Evolutionary conservation across 2,113 vertebrate species (phyloP), one percentile per base, ranked within the genome.

Genomic region (Herpailurus yagouaroundi): DNA sequence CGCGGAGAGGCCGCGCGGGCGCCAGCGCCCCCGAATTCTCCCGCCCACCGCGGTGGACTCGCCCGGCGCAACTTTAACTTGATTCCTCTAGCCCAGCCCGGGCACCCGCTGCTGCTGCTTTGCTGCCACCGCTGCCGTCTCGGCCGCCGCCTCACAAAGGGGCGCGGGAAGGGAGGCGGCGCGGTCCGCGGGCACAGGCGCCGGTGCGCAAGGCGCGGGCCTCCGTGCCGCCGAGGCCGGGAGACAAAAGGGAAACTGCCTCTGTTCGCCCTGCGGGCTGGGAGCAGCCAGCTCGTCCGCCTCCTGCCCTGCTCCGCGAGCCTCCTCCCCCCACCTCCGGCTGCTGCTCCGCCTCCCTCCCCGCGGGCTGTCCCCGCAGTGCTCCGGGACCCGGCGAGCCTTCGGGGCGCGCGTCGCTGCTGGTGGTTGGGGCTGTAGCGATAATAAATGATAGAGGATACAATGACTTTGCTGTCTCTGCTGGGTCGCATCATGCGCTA

Each of bases 401-500:
- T 96, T 93, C 69, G 69, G 94, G 97, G 96, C 83, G 96, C 92
- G 97, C 95, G 95, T 98, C 81, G 98, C 94, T 98, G 98, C 97
- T 98, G 97, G 97, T n/a, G 98, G 97, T 88, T 95, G 77, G 96
- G 98, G 97, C 98, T 90, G 88, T 64, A 98, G 98, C 36, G 89
- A 38, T 99, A 98, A 99, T 99, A 99, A 99, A 99, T 99, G 99
- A 99, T 99, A 99, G 99, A 99, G 99, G 99, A 99, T 99, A 99
- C 99, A 80, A 99, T 99, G 99, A 99, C 99, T 99, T 99, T 99
- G 99, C 99, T 99, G 98, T 99, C 99, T 99, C 99, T 99, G 84
- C 98, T 99, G 98, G 99, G 99, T 99, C 99, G 99, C 98, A 99
- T 99, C 99, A 99, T 99, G 99, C 99, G 99, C 98, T 99, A 99